Evolutionary conservation across 2,797 vertebrate genomes (phyloP), one percentile per base, ranked within the genome.

Genomic region (Cryptoblepharus egeriae): DNA sequence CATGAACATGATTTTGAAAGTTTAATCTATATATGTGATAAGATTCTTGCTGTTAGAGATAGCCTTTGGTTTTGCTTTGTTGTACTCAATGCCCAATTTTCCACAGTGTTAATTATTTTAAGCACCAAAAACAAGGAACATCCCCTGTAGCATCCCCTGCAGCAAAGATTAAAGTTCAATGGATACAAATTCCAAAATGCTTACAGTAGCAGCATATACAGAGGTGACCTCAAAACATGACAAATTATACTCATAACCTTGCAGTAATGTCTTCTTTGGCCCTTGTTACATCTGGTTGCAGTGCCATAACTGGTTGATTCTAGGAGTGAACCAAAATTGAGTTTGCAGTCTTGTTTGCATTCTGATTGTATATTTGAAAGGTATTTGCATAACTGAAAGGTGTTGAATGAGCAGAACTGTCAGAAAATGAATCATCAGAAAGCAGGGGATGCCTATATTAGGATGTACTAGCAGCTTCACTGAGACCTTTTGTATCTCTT

Each of bases 101-200:
- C 37, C 22, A 5, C 26, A 16, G 37, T 71, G 37, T 28, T 52
- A 73, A 63, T 24, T 52, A 63, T 64, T 64, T 79, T 70, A 60
- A 79, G 26, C 39, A n/a, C 24, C n/a, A 5, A 13, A 80, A 64
- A 35, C 58, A 73, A 61, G 30, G 30, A 80, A 73, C 13, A 37
- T n/a, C n/a, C 22, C 69, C 69, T 63, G 24, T 63, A 63, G 42
- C n/a, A 52, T 37, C 42, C 18, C 39, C 68, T 72, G 30, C 70
- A 72, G 68, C 58, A 35, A 71, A 45, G 39, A 30, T 79, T 79
- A 57, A 79, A 64, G 58, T 42, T 49, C 52, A 79, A 26, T 58
- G 68, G 24, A 18, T 49, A 45, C 45, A 39, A 64, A 52, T 49
- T 8, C 30, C 24, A 6, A 37, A 63, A 70, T 52, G 30, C 30